phyloP scores from a whole-genome alignment of 2,797 vertebrate genomes.

The Galagoides demidoff region DNA sequence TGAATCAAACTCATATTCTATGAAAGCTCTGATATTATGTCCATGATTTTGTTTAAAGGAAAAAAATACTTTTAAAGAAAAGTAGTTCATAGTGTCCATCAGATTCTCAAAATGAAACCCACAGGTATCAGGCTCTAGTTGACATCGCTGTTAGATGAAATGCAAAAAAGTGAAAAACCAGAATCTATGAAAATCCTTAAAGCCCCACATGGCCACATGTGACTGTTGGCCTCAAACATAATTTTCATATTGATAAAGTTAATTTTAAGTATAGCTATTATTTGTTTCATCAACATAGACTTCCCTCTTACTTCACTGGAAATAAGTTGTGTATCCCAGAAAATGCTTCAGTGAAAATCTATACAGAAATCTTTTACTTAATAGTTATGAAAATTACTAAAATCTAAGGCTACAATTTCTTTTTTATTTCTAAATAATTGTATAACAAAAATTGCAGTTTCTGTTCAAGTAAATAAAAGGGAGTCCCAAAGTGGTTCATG shows the following conservation, averaged over 20 bases:
- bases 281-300: not conserved
- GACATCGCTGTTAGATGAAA: not conserved
- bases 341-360: not conserved
- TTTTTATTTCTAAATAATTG: slow-evolving; percentile 15
- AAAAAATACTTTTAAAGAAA: not conserved
- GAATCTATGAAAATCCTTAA: not conserved
- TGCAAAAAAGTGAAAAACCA: not conserved
- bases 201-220: not conserved
- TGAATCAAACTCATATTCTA: not conserved
- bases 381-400: not conserved
- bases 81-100: not conserved
- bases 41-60: not conserved
- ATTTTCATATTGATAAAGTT: not conserved
- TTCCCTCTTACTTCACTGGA: not conserved
- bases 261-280: not conserved
- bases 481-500: not conserved
- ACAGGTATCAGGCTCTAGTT: not conserved
- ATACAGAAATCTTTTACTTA: not conserved
- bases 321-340: not conserved
- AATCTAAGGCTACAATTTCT: not conserved
- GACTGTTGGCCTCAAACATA: not conserved
- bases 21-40: not conserved
- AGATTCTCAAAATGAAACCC: not conserved
- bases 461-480: not conserved
- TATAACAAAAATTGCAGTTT: not conserved